These are phyloP conservation scores for Melieria crassipennis DNA, from an alignment of 2,888 invertebrate species.

Conservation along the genomic window DNA sequence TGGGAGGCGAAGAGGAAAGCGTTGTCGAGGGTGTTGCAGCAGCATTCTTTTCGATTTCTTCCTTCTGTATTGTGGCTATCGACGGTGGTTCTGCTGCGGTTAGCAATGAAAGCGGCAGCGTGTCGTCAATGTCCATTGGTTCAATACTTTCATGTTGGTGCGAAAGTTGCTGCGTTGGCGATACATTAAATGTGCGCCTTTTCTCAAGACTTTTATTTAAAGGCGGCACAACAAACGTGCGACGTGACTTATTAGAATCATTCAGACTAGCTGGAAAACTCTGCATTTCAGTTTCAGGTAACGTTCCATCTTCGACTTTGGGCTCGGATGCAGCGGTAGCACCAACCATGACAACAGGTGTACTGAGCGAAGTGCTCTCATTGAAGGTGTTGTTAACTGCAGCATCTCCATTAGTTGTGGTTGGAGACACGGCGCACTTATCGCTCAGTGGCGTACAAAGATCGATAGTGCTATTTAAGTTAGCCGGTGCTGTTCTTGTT, in stretches of 20 bases:
- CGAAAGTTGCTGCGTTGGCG: neutral
- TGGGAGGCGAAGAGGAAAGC: conserved; percentile 12
- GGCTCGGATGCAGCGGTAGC: neutral
- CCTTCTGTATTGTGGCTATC: conserved; percentile 38
- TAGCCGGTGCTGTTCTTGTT: neutral
- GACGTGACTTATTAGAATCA: neutral
- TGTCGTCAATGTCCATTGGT: conserved; percentile 57
- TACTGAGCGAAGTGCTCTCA: neutral
- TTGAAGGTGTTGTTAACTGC: conserved; percentile 41
- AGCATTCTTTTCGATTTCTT: neutral
- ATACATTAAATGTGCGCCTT: conserved; percentile 29
- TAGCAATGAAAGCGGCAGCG: conserved; percentile 8
- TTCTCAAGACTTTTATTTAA: conserved; percentile 9
- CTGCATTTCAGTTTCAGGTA: too few relatives aligned
- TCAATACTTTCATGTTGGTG: conserved; percentile 43
- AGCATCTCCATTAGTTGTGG: neutral
- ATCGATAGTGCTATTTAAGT: conserved; percentile 17
- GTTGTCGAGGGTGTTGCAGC: neutral
- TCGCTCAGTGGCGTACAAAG: neutral
- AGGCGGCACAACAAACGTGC: too few relatives aligned
- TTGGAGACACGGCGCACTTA: neutral
- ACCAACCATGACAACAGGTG: neutral
- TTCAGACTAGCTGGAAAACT: neutral
- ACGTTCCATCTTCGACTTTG: too few relatives aligned
- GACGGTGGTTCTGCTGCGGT: conserved; percentile 30